A percentile compares a stretch with the other conserved stretches of the same genome.
Evolutionary conservation across 2,888 invertebrate species (phyloP).

Genomic region (Neelides folsomi): DNA sequence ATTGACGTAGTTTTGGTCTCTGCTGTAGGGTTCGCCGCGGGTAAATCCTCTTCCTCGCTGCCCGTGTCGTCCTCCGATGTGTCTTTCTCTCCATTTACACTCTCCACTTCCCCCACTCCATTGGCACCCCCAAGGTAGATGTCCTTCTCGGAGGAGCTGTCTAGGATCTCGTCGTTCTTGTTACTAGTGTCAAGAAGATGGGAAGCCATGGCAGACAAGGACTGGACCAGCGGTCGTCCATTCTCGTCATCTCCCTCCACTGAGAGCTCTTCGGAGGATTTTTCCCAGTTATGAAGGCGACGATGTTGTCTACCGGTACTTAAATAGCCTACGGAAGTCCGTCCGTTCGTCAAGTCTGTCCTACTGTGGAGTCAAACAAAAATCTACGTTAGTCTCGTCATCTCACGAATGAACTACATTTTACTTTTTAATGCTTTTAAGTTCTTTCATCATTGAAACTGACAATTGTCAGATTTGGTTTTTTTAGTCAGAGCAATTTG

Average conservation of each 20-base stretch:
- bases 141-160: constrained; percentile 31
- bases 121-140: constrained; percentile 18
- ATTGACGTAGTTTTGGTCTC: background rate
- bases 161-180: constrained; percentile 24
- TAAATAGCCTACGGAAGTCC: constrained; percentile 9
- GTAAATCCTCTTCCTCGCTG: constrained; percentile 6
- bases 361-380: too few relatives aligned
- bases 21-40: constrained; percentile 1
- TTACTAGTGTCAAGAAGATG: constrained; percentile 23
- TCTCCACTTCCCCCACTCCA: background rate
- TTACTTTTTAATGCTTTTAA: too few relatives aligned
- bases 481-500: too few relatives aligned
- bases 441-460: too few relatives aligned
- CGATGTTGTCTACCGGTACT: constrained; percentile 14
- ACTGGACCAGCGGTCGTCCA: constrained; percentile 22
- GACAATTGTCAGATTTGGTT: too few relatives aligned
- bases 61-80: background rate
- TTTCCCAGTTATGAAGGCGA: constrained; percentile 21
- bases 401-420: too few relatives aligned
- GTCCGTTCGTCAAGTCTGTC: constrained; percentile 22
- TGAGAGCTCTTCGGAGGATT: constrained; percentile 12
- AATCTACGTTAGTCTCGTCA: too few relatives aligned
- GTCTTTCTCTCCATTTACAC: constrained; percentile 6
- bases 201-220: constrained; percentile 26
- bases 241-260: constrained; percentile 18